Evolutionary conservation across 2,888 invertebrate genomes (phyloP).

Genomic region (Nomada fucata): DNA sequence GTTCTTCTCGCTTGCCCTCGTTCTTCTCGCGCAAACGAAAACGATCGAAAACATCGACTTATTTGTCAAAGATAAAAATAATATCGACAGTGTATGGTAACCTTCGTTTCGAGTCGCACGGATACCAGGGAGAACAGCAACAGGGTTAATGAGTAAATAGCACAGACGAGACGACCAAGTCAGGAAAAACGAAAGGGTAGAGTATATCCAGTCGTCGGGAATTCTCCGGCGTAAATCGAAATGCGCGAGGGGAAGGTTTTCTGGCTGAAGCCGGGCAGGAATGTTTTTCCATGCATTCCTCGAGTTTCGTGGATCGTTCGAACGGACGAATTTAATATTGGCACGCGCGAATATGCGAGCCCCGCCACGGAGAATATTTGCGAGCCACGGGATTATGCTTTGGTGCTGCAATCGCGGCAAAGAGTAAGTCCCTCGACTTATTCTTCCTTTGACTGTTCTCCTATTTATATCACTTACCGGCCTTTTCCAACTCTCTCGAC

Average conservation of each 20-base stretch:
- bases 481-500: background rate
- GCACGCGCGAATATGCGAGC: constrained; percentile 22
- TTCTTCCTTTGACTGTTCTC: background rate
- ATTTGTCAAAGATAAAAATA: too few species aligned
- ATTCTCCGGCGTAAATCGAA: constrained; percentile 23
- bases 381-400: constrained; percentile 1
- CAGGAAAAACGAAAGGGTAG: background rate
- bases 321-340: constrained; percentile 48
- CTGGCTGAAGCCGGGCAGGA: constrained; percentile 6
- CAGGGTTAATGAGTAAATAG: background rate
- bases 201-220: background rate
- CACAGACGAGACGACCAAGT: background rate
- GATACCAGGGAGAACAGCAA: too few species aligned
- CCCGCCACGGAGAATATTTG: background rate
- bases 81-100: too few species aligned
- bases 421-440: background rate
- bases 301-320: constrained; percentile 23
- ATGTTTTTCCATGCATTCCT: constrained; percentile 44
- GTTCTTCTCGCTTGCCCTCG: too few species aligned
- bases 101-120: too few species aligned
- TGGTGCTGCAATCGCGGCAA: constrained; percentile 20
- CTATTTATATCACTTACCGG: background rate
- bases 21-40: too few species aligned
- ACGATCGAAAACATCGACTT: too few species aligned
- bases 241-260: background rate